Evolutionary conservation across 1,140 invertebrate genomes (phyloP).

Genomic region (Ceratosolen solmsi): DNA sequence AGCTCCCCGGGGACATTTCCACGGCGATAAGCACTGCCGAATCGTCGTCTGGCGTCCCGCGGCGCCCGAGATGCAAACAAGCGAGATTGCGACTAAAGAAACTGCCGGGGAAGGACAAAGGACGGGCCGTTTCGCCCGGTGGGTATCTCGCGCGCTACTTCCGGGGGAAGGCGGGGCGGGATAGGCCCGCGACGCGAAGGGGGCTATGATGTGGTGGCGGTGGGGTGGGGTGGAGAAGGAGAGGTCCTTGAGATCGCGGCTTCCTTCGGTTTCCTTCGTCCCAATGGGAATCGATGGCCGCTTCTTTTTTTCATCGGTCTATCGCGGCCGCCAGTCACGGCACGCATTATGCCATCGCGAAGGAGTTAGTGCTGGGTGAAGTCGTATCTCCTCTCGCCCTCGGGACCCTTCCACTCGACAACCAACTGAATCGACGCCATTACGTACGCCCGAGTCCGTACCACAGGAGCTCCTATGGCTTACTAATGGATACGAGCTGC

Average conservation of each 20-base stretch:
- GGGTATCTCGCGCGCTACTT: background rate
- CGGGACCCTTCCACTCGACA: background rate
- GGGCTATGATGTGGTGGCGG: no score
- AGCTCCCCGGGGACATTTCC: constrained; percentile 75
- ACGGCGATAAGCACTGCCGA: constrained; percentile 84
- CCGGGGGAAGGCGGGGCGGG: background rate
- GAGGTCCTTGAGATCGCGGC: no score
- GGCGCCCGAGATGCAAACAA: background rate
- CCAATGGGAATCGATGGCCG: background rate
- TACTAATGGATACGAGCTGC: no score
- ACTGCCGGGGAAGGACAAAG: constrained; percentile 3
- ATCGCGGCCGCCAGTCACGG: no score
- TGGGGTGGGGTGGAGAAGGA: no score
- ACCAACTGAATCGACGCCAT: background rate
- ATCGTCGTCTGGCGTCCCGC: constrained; percentile 74
- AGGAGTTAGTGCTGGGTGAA: background rate
- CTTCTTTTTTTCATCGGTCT: background rate
- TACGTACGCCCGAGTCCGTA: background rate
- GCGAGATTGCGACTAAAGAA: background rate
- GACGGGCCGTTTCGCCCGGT: background rate
- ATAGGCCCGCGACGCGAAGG: background rate
- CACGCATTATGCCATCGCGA: background rate
- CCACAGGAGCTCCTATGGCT: no score
- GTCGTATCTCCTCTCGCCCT: background rate
- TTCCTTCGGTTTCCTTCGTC: no score